Evolutionary conservation across 92 coral and sea anemone genomes (phyloP).

Genomic region (Actinernus sp.): DNA sequence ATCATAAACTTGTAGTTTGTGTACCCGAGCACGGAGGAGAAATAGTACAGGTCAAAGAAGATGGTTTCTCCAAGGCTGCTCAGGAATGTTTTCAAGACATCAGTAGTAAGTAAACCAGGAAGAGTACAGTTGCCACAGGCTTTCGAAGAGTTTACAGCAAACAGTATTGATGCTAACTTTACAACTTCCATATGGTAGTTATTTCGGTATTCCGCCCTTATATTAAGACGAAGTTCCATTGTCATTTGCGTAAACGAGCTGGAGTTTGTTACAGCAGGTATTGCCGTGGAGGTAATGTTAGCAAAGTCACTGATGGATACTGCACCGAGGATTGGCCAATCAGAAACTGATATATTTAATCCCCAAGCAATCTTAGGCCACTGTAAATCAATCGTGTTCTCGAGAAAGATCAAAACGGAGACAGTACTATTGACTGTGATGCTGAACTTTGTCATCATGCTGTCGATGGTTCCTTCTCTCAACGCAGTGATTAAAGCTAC

Average conservation of each 20-base stretch:
- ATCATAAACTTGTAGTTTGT: constrained; percentile 37
- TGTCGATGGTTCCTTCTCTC: constrained; percentile 18
- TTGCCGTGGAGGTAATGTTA: constrained; percentile 8
- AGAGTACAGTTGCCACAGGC: constrained; percentile 42
- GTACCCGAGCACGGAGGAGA: constrained; percentile 35
- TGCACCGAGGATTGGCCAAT: constrained; percentile 72
- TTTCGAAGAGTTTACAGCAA: constrained; percentile 48
- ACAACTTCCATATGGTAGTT: constrained; percentile 26
- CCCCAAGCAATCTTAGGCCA: constrained; percentile 77
- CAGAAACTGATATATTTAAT: constrained; percentile 29
- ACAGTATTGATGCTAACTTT: constrained; percentile 23
- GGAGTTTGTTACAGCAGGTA: constrained; percentile 1
- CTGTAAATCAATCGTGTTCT: constrained; percentile 39
- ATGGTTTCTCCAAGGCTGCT: constrained; percentile 19
- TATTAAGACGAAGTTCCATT: constrained; percentile 9
- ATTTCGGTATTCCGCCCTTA: background rate
- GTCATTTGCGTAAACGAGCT: constrained; percentile 31
- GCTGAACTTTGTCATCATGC: constrained; percentile 50
- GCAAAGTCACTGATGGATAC: constrained; percentile 26
- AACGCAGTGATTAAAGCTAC: constrained; percentile 57
- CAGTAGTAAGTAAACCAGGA: constrained; percentile 19
- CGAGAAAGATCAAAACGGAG: constrained; percentile 41
- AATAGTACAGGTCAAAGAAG: constrained; percentile 28
- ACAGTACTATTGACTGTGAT: constrained; percentile 23
- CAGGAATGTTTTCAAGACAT: constrained; percentile 58